Evolutionary conservation across 1,140 invertebrate genomes (phyloP).

Genomic region (Brachionus sp.): DNA sequence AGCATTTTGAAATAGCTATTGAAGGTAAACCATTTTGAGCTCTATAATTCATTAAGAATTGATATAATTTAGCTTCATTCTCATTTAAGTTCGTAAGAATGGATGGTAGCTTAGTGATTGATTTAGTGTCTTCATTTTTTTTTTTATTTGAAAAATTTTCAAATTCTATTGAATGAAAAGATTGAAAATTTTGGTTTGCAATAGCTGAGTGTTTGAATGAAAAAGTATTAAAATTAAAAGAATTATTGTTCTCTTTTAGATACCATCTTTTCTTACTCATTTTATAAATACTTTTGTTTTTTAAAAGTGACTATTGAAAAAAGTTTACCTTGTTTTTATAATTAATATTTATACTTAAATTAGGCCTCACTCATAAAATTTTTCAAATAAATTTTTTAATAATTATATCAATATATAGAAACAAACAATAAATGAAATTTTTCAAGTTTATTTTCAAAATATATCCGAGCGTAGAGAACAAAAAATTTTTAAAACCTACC

Average conservation of each 20-base stretch:
- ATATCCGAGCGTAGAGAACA: no score
- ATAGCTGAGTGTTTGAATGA: not conserved
- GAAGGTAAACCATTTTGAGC: not conserved
- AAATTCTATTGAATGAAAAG: not conserved
- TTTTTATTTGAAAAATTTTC: not conserved
- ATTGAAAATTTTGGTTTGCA: not conserved
- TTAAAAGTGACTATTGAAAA: no score
- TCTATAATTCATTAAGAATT: conserved; percentile 18
- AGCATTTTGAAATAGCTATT: conserved; percentile 1
- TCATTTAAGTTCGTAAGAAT: conserved; percentile 43
- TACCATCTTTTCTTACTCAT: not conserved
- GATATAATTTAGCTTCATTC: not conserved
- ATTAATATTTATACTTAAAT: no score
- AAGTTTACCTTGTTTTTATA: no score
- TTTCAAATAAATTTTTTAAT: no score
- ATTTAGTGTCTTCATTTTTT: not conserved
- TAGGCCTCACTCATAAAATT: no score
- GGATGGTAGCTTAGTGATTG: conserved; percentile 45
- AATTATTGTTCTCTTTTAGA: not conserved
- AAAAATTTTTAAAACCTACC: no score
- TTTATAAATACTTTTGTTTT: not conserved
- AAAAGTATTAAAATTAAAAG: not conserved
- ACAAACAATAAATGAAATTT: no score
- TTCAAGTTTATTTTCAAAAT: no score
- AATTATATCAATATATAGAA: no score